Conservation (phyloP, 2,888 invertebrate species). For the Hanleya hanleyi region DNA sequence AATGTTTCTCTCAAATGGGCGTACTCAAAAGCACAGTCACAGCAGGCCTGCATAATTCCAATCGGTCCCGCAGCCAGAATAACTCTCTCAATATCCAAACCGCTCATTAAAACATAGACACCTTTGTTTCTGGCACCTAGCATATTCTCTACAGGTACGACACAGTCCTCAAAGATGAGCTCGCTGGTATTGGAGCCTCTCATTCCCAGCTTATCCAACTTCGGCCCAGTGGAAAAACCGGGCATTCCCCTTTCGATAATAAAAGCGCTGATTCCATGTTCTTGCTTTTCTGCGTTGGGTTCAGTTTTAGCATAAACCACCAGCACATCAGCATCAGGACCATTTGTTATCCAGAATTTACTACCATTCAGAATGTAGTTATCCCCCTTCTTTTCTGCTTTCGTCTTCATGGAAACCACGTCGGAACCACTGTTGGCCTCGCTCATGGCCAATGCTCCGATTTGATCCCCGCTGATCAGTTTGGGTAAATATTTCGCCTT, state of each 20-base stretch:
- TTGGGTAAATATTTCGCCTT: conserved; percentile 96
- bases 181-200: conserved; percentile 97
- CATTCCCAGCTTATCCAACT: conserved; percentile 98
- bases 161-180: conserved; percentile 96
- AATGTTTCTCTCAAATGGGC: conserved; percentile 98
- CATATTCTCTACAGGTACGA: conserved; percentile 87
- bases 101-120: conserved; percentile 97
- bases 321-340: conserved; percentile 94
- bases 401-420: conserved; percentile 96
- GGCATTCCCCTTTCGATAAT: conserved; percentile 85
- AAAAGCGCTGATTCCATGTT: conserved; percentile 96
- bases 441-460: conserved; percentile 98
- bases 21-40: conserved; percentile 95
- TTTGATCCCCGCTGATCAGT: conserved; percentile 82
- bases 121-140: conserved; percentile 88
- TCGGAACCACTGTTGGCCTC: conserved; percentile 96
- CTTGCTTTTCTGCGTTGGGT: conserved; percentile 81
- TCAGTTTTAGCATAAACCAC: conserved; percentile 95
- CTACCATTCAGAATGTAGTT: conserved; percentile 94
- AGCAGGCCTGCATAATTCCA: conserved; percentile 96
- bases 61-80: conserved; percentile 93
- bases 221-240: conserved; percentile 91
- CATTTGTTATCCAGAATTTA: conserved; percentile 99
- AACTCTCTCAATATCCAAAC: conserved; percentile 93
- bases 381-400: conserved; percentile 89